Evolutionary conservation across 53 echinoderm and acorn worm genomes (phyloP).

Genomic region (Apostichopus leukothele): DNA sequence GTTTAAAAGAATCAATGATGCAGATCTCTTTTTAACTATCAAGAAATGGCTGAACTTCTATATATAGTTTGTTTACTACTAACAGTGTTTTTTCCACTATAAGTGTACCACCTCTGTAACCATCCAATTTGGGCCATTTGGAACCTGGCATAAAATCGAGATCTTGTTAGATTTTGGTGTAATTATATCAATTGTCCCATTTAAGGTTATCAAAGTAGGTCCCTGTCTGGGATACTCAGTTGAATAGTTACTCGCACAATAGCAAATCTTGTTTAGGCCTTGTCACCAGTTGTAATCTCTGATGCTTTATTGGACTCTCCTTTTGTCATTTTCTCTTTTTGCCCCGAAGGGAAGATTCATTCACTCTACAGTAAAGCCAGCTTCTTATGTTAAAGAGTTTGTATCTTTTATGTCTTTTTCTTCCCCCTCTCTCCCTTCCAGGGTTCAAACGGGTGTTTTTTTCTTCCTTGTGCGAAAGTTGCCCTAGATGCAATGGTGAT

Average conservation of each 20-base stretch:
- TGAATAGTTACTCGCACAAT: slow-evolving; percentile 7
- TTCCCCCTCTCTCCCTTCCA: too few relatives aligned
- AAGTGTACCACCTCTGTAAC: background rate
- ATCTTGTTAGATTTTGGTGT: background rate
- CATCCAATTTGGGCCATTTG: too few relatives aligned
- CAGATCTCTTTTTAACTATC: too few relatives aligned
- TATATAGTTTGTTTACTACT: background rate
- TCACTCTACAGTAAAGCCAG: background rate
- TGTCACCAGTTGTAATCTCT: slow-evolving; percentile 6
- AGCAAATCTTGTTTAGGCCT: background rate
- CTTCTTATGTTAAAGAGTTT: background rate
- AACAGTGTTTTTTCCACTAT: background rate
- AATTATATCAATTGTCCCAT: slow-evolving; percentile 37
- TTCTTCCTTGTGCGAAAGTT: too few relatives aligned
- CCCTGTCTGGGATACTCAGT: background rate
- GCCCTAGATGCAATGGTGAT: too few relatives aligned
- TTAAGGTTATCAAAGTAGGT: background rate
- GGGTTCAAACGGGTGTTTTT: too few relatives aligned
- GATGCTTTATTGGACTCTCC: background rate
- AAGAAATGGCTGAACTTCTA: background rate
- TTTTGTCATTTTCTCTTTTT: background rate
- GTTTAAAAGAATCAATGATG: too few relatives aligned
- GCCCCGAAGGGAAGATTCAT: background rate
- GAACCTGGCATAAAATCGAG: too few relatives aligned
- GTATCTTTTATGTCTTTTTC: too few relatives aligned